These are phyloP conservation scores for Kuschelorhynchus macadamiae DNA, from an alignment of 2,888 invertebrate species.

Conservation along the genomic window DNA sequence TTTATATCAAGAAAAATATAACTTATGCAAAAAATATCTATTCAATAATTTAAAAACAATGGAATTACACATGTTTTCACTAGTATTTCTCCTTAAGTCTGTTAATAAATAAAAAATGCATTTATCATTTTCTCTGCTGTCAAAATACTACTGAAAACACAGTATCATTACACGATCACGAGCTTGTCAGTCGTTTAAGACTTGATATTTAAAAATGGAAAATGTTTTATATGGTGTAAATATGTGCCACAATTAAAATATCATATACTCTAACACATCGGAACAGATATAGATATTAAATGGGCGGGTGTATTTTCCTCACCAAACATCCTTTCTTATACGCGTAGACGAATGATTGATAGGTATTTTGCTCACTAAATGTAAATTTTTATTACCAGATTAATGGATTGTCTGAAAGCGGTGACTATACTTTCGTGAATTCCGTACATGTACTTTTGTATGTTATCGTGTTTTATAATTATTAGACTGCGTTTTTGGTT, in stretches of 20 bases:
- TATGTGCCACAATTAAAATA: slow-evolving; percentile 2
- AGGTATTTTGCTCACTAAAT: no score
- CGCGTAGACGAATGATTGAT: no score
- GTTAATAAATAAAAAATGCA: slow-evolving; percentile 19
- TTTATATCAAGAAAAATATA: slow-evolving; percentile 61
- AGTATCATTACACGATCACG: slow-evolving; percentile 28
- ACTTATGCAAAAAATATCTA: slow-evolving; percentile 61
- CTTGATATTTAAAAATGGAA: slow-evolving; percentile 10
- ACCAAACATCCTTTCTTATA: no score
- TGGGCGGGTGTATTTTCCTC: no score
- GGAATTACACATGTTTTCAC: slow-evolving; percentile 55
- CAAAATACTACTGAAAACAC: slow-evolving; percentile 44
- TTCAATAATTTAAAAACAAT: slow-evolving; percentile 57
- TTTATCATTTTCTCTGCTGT: slow-evolving; percentile 1
- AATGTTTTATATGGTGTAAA: not conserved
- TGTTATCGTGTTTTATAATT: no score
- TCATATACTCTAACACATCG: no score
- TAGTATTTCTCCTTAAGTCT: slow-evolving; percentile 51
- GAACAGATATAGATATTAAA: no score
- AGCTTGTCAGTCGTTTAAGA: slow-evolving; percentile 26
- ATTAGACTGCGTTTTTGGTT: no score
- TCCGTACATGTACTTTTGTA: no score
- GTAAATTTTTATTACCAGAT: no score
- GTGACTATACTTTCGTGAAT: no score
- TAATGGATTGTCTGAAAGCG: no score